A percentile compares a stretch with the other conserved stretches of the same genome.
Conservation (phyloP, 2,797 vertebrate species). For the Gambelia wislizenii region DNA sequence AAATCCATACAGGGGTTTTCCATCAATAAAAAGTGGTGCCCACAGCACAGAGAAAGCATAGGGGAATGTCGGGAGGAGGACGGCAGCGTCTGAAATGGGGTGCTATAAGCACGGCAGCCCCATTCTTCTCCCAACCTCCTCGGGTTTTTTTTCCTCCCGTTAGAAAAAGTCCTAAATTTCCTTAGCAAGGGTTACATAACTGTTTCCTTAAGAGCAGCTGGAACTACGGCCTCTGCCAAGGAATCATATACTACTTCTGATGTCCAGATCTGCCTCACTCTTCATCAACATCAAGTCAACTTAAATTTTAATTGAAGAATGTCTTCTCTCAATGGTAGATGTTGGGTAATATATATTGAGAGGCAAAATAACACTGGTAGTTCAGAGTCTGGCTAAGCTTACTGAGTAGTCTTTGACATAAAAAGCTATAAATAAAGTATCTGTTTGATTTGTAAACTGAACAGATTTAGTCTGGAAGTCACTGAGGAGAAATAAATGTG, state of each 20-base stretch:
- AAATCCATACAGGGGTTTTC: no score
- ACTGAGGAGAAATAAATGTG: slow-evolving; percentile 73
- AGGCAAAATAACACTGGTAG: slow-evolving; percentile 45
- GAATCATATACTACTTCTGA: neutral
- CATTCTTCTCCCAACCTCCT: no score
- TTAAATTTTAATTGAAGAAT: slow-evolving; percentile 54
- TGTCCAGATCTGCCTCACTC: slow-evolving; percentile 30
- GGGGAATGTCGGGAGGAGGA: no score
- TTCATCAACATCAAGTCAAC: slow-evolving; percentile 46
- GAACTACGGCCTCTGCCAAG: neutral
- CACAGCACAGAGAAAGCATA: no score
- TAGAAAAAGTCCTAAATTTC: no score
- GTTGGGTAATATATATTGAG: slow-evolving; percentile 50
- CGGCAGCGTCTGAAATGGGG: no score
- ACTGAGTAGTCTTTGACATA: slow-evolving; percentile 42
- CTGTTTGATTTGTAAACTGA: slow-evolving; percentile 68
- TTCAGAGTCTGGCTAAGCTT: slow-evolving; percentile 32
- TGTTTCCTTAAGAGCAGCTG: neutral
- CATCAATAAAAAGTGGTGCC: no score
- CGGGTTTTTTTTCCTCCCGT: no score
- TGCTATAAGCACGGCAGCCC: no score
- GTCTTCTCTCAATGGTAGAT: slow-evolving; percentile 40
- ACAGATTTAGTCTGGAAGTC: slow-evolving; percentile 75
- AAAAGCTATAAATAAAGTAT: slow-evolving; percentile 42
- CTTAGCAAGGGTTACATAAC: neutral